phyloP scores from a whole-genome alignment of 2,113 vertebrate species.

The Melanerpes aurifrons region DNA sequence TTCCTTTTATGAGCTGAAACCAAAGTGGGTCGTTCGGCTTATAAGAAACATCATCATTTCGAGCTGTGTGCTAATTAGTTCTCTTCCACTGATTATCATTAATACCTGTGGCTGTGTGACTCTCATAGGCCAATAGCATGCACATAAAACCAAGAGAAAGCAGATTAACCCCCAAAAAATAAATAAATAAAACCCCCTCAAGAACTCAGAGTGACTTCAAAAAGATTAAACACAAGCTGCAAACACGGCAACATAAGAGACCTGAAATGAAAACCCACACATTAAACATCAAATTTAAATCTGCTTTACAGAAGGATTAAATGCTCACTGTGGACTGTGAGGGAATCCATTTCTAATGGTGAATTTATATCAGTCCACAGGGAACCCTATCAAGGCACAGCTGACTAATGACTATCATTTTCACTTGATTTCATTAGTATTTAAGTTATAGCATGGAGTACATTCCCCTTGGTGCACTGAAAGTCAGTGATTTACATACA shows the following conservation, averaged over 20 bases:
- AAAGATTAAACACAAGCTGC: conserved; percentile 62
- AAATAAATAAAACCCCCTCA: no score
- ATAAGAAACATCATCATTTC: conserved; percentile 30
- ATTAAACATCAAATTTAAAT: conserved; percentile 73
- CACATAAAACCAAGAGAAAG: neutral
- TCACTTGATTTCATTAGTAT: conserved; percentile 79
- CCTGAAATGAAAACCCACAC: neutral
- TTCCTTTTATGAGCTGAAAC: conserved; percentile 10
- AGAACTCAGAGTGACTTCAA: conserved; percentile 39
- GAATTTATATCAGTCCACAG: conserved; percentile 71
- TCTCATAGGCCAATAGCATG: neutral
- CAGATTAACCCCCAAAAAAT: neutral
- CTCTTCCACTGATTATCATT: conserved; percentile 19
- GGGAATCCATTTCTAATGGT: conserved; percentile 68
- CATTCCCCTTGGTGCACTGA: conserved; percentile 60
- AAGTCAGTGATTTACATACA: conserved; percentile 72
- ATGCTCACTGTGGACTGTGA: conserved; percentile 40
- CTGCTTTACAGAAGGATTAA: conserved; percentile 67
- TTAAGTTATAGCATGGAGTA: conserved; percentile 72
- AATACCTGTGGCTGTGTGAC: conserved; percentile 27
- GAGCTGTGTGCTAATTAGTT: conserved; percentile 49
- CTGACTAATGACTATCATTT: conserved; percentile 78
- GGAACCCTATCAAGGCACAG: conserved; percentile 62
- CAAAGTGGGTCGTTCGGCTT: conserved; percentile 26
- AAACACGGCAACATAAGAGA: conserved; percentile 30